phyloP scores from a whole-genome alignment of 2,113 vertebrate genomes.

The Indicator indicator region DNA sequence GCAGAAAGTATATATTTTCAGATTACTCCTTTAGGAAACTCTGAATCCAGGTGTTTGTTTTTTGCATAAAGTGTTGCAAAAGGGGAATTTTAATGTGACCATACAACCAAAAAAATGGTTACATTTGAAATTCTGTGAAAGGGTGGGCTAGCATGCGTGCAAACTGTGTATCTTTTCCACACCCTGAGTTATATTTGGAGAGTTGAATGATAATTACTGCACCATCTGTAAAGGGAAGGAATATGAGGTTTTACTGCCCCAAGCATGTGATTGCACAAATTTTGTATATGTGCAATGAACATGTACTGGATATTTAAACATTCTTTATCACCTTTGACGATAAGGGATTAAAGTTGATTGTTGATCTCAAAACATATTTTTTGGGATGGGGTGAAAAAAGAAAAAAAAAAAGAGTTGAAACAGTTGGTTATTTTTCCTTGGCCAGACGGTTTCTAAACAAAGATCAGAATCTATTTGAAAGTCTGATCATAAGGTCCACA shows the following conservation, averaged over 20 bases:
- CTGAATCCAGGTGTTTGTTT: constrained; percentile 82
- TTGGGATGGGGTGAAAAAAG: neutral
- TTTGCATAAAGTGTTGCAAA: constrained; percentile 78
- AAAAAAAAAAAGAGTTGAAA: constrained; percentile 26
- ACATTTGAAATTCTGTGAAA: constrained; percentile 54
- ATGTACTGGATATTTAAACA: constrained; percentile 30
- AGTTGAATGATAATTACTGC: constrained; percentile 71
- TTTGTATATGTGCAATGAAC: constrained; percentile 65
- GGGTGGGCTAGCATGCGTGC: constrained; percentile 49
- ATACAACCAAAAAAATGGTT: constrained; percentile 51
- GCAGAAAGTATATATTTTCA: constrained; percentile 80
- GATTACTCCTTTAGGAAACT: constrained; percentile 83
- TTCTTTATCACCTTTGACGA: constrained; percentile 54
- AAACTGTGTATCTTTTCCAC: constrained; percentile 69
- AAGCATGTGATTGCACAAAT: constrained; percentile 28
- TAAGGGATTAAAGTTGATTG: constrained; percentile 43
- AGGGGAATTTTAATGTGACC: constrained; percentile 74
- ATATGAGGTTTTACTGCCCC: neutral
- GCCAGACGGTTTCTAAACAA: constrained; percentile 65
- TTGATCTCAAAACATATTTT: constrained; percentile 14
- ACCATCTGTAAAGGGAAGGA: constrained; percentile 66
- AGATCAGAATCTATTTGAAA: constrained; percentile 43
- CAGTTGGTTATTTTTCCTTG: constrained; percentile 54
- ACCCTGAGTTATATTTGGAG: constrained; percentile 61
- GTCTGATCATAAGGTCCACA: neutral